Conservation (phyloP, 2,888 invertebrate genomes). For the Neocrepidodera transversa region DNA sequence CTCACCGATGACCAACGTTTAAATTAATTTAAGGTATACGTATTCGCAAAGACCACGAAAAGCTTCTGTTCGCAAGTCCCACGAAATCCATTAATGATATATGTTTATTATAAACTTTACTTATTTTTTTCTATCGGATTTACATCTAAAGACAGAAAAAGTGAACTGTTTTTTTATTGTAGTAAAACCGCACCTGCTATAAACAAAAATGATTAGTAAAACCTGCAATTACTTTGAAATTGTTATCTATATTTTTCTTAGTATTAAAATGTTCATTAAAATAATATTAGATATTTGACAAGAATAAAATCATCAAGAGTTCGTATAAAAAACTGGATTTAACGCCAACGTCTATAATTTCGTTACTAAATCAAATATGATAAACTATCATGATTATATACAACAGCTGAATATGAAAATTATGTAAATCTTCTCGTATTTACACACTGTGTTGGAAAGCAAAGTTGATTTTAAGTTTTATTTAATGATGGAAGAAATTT, state of each 20-base stretch:
- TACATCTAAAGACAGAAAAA: no score
- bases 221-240: no score
- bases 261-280: background rate
- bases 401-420: slow-evolving; percentile 20
- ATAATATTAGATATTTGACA: background rate
- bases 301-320: background rate
- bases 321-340: slow-evolving; percentile 11
- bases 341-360: slow-evolving; percentile 21
- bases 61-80: no score
- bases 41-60: no score
- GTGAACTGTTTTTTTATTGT: no score
- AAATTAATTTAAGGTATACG: no score
- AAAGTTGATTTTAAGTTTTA: slow-evolving; percentile 23
- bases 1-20: no score
- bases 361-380: slow-evolving; percentile 22
- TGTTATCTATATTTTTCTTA: background rate
- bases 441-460: slow-evolving; percentile 17
- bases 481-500: slow-evolving; percentile 17
- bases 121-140: no score
- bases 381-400: slow-evolving; percentile 23
- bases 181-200: no score
- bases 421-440: slow-evolving; percentile 18
- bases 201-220: no score
- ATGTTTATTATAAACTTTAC: no score
- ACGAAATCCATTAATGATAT: no score